Conservation (phyloP, 2,888 invertebrate species). For the Cephus pulcher region DNA sequence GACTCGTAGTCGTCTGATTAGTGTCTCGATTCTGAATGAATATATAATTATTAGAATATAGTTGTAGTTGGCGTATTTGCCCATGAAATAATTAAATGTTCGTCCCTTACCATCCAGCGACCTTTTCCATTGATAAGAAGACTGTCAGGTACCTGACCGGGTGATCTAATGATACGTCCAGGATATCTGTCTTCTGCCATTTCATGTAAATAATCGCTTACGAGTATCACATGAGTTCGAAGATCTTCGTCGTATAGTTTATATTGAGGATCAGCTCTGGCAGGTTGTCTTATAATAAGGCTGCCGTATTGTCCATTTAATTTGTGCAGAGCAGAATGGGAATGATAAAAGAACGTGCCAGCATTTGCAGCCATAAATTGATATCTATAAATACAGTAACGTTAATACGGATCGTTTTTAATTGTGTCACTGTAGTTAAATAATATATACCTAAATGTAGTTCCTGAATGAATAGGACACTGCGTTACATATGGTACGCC, state of each 20-base stretch:
- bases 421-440: too few relatives aligned
- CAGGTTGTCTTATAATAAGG: conserved; percentile 28
- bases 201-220: conserved; percentile 63
- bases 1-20: conserved; percentile 10
- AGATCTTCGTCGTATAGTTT: conserved; percentile 32
- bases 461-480: conserved; percentile 87
- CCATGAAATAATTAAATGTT: neutral
- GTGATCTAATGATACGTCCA: conserved; percentile 80
- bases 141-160: conserved; percentile 84
- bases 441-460: conserved; percentile 77
- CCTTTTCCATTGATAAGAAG: conserved; percentile 88
- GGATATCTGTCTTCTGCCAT: conserved; percentile 83
- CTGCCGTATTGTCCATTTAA: conserved; percentile 33
- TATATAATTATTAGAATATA: too few relatives aligned
- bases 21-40: conserved; percentile 17
- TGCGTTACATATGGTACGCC: conserved; percentile 89
- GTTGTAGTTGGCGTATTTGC: too few relatives aligned
- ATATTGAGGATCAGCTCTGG: conserved; percentile 21
- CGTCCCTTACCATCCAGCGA: conserved; percentile 24
- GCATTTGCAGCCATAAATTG: conserved; percentile 28
- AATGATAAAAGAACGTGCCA: conserved; percentile 37
- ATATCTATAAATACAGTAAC: conserved; percentile 64
- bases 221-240: conserved; percentile 26
- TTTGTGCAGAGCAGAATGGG: conserved; percentile 35
- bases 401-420: conserved; percentile 52